Conservation (phyloP, 2,888 invertebrate genomes). For the Erebia aethiops region DNA sequence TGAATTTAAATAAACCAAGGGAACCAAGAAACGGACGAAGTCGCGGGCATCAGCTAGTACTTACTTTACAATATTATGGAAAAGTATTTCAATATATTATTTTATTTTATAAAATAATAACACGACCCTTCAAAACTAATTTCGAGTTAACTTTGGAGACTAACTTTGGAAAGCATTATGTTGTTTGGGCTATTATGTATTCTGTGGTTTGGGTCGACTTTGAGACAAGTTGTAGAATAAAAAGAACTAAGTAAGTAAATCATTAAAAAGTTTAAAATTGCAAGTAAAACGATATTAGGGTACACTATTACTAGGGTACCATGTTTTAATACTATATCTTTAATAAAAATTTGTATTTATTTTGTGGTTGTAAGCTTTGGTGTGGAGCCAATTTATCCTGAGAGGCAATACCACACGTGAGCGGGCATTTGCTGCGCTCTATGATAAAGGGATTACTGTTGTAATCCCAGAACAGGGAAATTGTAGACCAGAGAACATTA, state of each 20-base stretch:
- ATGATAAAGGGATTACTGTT: conserved; percentile 33
- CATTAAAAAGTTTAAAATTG: too few species aligned
- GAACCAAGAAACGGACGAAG: too few species aligned
- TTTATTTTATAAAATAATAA: neutral
- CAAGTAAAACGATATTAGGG: neutral
- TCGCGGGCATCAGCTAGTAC: too few species aligned
- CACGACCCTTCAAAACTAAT: neutral
- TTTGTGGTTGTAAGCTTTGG: conserved; percentile 10
- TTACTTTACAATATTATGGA: too few species aligned
- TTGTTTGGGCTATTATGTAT: neutral
- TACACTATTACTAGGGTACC: neutral
- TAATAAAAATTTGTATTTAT: neutral
- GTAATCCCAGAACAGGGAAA: conserved; percentile 1
- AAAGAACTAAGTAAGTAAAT: neutral
- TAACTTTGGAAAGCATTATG: neutral
- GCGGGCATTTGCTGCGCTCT: conserved; percentile 23
- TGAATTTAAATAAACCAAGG: too few species aligned
- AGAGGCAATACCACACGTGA: conserved; percentile 23
- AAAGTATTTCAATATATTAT: too few species aligned
- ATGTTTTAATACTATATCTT: too few species aligned
- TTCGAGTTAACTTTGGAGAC: neutral
- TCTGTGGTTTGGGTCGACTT: neutral
- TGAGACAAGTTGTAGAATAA: neutral
- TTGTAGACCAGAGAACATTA: too few species aligned
- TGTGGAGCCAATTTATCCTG: conserved; percentile 22